Percentiles rank a stretch among this genome's conserved stretches.
Conservation (phyloP, 1,140 invertebrate species). For the Euura lappo region DNA sequence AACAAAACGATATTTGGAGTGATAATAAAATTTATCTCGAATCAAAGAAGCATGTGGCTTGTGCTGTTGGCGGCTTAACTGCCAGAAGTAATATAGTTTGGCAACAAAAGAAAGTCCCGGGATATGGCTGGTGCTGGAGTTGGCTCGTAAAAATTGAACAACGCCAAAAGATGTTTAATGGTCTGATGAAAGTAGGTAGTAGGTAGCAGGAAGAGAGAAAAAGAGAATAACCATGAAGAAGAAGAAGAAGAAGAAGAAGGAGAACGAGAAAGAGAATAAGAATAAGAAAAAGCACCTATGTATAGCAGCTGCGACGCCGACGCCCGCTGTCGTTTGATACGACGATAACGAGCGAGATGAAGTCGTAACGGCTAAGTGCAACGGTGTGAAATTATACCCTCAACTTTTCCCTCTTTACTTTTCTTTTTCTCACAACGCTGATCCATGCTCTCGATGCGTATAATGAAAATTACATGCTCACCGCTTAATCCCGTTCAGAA, state of each 20-base stretch:
- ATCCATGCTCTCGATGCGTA: too few species aligned
- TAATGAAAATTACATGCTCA: too few species aligned
- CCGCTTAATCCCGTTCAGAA: too few species aligned
- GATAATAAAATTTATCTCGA: background rate
- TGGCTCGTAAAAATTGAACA: slow-evolving; percentile 7
- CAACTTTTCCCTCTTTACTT: background rate
- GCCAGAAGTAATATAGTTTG: background rate
- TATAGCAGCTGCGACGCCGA: background rate
- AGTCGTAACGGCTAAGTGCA: slow-evolving; percentile 5
- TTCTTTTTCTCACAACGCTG: too few species aligned
- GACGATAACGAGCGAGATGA: slow-evolving; percentile 4
- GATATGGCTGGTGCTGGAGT: background rate
- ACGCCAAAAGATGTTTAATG: slow-evolving; percentile 4
- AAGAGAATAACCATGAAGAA: background rate
- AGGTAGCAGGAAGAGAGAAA: background rate
- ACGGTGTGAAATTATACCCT: slow-evolving; percentile 7
- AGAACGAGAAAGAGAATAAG: background rate
- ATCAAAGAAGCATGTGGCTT: background rate
- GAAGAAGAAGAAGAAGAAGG: background rate
- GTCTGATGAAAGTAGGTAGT: background rate
- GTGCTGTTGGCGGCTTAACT: background rate
- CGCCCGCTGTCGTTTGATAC: background rate
- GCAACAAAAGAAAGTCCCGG: slow-evolving; percentile 2
- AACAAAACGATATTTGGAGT: too few species aligned
- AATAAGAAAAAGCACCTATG: background rate